Conservation (phyloP, 1,140 invertebrate species). For the Pachypeltis micranthus region DNA sequence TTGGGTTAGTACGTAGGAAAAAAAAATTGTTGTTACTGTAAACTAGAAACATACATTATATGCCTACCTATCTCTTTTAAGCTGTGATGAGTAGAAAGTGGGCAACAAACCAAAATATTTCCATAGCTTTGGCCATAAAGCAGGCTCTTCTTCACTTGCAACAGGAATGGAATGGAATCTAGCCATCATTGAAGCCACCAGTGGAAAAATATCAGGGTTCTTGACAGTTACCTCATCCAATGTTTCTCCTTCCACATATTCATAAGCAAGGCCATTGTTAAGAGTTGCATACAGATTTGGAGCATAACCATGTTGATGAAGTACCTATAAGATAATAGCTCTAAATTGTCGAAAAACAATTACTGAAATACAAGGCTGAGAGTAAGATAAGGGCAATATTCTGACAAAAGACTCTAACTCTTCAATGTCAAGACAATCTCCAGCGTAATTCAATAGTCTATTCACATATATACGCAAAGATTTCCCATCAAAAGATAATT, state of each 20-base stretch:
- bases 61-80: background rate
- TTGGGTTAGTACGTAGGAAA: too few relatives aligned
- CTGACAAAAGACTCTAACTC: too few relatives aligned
- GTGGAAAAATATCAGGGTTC: conserved; percentile 52
- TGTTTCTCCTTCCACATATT: conserved; percentile 75
- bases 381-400: too few relatives aligned
- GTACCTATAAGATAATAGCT: conserved; percentile 49
- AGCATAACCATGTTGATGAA: conserved; percentile 64
- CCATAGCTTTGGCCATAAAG: conserved; percentile 60
- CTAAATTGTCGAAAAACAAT: too few relatives aligned
- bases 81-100: conserved; percentile 28
- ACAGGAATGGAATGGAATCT: conserved; percentile 52
- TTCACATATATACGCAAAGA: too few relatives aligned
- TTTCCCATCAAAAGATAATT: too few relatives aligned
- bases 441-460: too few relatives aligned
- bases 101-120: conserved; percentile 63
- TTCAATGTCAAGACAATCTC: too few relatives aligned
- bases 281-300: conserved; percentile 83
- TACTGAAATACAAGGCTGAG: too few relatives aligned
- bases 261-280: conserved; percentile 86
- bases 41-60: too few relatives aligned
- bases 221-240: conserved; percentile 57
- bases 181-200: conserved; percentile 69
- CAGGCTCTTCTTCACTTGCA: conserved; percentile 33
- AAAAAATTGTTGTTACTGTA: too few relatives aligned